Evolutionary conservation across 2,797 vertebrate species (phyloP).

Genomic region (Mergus octosetaceus): DNA sequence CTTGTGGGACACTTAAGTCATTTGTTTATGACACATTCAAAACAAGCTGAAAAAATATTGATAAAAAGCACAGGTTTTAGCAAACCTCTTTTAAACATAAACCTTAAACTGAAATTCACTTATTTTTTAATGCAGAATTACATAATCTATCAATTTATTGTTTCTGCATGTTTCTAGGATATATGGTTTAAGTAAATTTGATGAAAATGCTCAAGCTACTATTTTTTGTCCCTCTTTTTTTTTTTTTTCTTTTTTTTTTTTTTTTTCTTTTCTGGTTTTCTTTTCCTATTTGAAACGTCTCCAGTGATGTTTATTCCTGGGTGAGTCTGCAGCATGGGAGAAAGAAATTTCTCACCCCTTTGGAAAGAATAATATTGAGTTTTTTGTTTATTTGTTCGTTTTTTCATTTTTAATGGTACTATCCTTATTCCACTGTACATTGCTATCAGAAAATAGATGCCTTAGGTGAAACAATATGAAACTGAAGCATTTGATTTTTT

Average conservation of each 20-base stretch:
- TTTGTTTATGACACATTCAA: conserved; percentile 85
- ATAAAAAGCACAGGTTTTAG: conserved; percentile 67
- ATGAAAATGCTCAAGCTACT: not conserved
- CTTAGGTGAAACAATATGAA: conserved; percentile 55
- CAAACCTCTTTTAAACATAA: conserved; percentile 51
- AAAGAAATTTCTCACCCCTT: not conserved
- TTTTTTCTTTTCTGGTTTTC: not conserved
- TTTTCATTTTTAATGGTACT: conserved; percentile 1
- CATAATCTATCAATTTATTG: conserved; percentile 39
- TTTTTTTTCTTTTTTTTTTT: not conserved
- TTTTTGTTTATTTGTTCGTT: not conserved
- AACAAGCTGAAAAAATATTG: conserved; percentile 69
- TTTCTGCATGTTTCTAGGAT: conserved; percentile 7
- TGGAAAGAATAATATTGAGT: not conserved
- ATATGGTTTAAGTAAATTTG: conserved; percentile 15
- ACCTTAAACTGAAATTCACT: conserved; percentile 59
- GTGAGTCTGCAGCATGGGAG: not conserved
- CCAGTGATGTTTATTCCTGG: not conserved
- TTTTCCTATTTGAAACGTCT: not conserved
- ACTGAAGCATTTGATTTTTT: conserved; percentile 65
- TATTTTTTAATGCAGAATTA: conserved; percentile 35
- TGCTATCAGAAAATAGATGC: conserved; percentile 49
- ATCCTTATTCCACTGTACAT: not conserved
- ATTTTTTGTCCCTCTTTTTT: not conserved
- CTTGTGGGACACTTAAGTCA: conserved; percentile 80